Evolutionary conservation across 2,797 vertebrate species (phyloP).

Genomic region (Buphagus erythrorhynchus): DNA sequence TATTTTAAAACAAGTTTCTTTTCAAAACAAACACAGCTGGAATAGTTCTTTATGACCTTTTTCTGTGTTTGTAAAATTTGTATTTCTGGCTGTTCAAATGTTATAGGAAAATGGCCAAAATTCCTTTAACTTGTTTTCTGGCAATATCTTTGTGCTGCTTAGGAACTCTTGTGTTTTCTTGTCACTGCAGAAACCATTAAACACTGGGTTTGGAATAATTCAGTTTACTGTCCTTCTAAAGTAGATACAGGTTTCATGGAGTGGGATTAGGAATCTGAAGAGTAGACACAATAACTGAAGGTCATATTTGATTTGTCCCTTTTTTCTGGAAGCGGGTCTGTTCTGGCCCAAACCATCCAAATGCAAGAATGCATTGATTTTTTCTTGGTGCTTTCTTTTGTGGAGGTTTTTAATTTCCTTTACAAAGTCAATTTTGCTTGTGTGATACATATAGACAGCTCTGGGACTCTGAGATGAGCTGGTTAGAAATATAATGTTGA

Average conservation of each 20-base stretch:
- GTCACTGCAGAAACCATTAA: not conserved
- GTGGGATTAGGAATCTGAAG: not conserved
- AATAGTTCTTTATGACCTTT: not conserved
- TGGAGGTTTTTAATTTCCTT: not conserved
- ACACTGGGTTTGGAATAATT: not conserved
- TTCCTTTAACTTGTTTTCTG: slow-evolving; percentile 6
- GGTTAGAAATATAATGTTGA: not conserved
- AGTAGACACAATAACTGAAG: not conserved
- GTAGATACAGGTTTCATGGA: not conserved
- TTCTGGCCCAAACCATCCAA: not conserved
- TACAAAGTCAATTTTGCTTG: not conserved
- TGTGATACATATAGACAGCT: not conserved
- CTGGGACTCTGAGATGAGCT: not conserved
- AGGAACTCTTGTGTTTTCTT: not conserved
- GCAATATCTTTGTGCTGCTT: not conserved
- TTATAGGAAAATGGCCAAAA: not conserved
- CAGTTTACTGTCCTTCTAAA: not conserved
- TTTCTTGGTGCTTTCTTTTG: not conserved
- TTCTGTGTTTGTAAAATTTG: not conserved
- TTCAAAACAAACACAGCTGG: slow-evolving; percentile 1
- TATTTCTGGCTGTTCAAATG: not conserved
- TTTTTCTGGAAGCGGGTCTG: not conserved
- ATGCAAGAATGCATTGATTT: not conserved
- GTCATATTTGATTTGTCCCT: not conserved
- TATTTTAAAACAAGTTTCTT: slow-evolving; percentile 5